phyloP scores from a whole-genome alignment of 1,140 invertebrate species.

The Leptinotarsa undecemlineata region DNA sequence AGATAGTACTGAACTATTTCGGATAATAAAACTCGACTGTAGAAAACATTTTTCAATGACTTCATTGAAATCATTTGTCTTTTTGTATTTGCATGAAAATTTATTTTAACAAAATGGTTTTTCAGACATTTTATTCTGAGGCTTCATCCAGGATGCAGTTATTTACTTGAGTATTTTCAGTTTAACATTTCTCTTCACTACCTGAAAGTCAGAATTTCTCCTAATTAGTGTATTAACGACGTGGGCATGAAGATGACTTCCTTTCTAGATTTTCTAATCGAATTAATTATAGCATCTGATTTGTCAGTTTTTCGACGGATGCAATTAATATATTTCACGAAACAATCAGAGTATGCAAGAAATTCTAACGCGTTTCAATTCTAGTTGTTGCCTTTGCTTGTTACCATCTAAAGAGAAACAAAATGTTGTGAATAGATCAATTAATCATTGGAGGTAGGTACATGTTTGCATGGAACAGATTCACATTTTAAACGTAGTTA shows the following conservation, averaged over 20 bases:
- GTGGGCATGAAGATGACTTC: background rate
- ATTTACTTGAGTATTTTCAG: too few species aligned
- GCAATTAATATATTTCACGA: slow-evolving; percentile 4
- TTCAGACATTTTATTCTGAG: too few species aligned
- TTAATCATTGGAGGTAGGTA: too few species aligned
- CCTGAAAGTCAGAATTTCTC: slow-evolving; percentile 1
- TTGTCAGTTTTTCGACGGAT: slow-evolving; percentile 1
- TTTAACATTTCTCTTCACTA: background rate
- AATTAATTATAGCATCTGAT: background rate
- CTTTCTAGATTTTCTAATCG: background rate
- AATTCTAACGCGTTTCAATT: background rate
- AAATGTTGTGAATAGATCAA: background rate
- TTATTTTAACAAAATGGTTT: too few species aligned
- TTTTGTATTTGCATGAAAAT: too few species aligned
- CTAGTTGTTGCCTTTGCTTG: background rate
- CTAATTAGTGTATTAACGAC: background rate
- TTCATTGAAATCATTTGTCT: too few species aligned
- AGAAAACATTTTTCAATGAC: too few species aligned
- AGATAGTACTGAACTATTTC: too few species aligned
- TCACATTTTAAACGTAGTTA: background rate
- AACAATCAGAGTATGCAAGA: slow-evolving; percentile 15
- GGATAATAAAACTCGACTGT: too few species aligned
- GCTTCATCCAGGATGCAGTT: too few species aligned
- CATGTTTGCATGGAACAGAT: background rate
- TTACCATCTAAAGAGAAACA: background rate